These are phyloP conservation scores for Esox masquinongy DNA, from an alignment of 2,797 vertebrate genomes.

Conservation along the genomic window DNA sequence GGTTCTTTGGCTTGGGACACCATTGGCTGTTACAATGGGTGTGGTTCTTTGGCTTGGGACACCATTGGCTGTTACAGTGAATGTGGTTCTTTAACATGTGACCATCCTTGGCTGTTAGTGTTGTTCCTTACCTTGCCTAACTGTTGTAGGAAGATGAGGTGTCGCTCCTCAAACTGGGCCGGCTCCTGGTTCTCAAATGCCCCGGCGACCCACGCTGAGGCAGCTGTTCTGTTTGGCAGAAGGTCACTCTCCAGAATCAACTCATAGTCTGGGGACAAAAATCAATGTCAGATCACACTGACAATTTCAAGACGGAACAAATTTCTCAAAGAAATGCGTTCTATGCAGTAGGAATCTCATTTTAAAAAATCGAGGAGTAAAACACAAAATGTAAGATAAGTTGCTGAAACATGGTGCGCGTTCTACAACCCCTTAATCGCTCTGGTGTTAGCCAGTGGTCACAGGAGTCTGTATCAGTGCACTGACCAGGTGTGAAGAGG, in stretches of 20 bases:
- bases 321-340: background rate
- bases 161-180: slow-evolving; percentile 93
- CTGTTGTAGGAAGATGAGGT: slow-evolving; percentile 95
- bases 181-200: slow-evolving; percentile 86
- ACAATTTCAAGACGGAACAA: background rate
- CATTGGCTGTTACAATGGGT: background rate
- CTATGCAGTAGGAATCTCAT: background rate
- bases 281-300: background rate
- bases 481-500: slow-evolving; percentile 92
- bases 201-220: slow-evolving; percentile 78
- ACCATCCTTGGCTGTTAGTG: slow-evolving; percentile 59
- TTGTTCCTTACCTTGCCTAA: slow-evolving; percentile 86
- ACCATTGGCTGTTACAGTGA: background rate
- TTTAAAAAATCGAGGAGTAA: background rate
- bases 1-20: background rate
- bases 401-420: no score
- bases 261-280: slow-evolving; percentile 85
- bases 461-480: background rate
- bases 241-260: slow-evolving; percentile 91
- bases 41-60: background rate
- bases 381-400: no score
- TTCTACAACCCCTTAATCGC: no score
- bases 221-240: slow-evolving; percentile 81
- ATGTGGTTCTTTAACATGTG: slow-evolving; percentile 79
- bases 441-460: background rate